Evolutionary conservation across 2,113 vertebrate species (phyloP).

Genomic region (Malurus cyaneus): DNA sequence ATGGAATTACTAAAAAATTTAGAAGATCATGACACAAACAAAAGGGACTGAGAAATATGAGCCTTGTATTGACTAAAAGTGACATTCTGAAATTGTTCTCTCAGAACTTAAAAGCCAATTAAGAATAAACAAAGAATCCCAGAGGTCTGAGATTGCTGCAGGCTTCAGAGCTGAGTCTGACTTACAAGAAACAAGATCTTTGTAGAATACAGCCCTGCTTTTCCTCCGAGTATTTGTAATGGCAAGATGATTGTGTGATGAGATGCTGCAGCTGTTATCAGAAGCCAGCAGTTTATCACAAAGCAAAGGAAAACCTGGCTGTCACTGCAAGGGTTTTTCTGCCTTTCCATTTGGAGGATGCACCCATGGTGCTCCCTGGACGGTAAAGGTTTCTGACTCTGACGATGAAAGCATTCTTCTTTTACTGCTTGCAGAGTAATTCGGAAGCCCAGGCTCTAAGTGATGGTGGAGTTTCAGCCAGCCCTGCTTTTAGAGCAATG

Average conservation of each 20-base stretch:
- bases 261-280: neutral
- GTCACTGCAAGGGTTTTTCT: neutral
- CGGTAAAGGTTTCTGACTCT: neutral
- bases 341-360: neutral
- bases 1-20: neutral
- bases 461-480: neutral
- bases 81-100: conserved; percentile 43
- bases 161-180: conserved; percentile 34
- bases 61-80: neutral
- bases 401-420: neutral
- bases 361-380: neutral
- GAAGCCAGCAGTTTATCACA: conserved; percentile 42
- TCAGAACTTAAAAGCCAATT: conserved; percentile 62
- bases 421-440: neutral
- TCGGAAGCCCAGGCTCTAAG: neutral
- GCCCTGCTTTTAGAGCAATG: neutral
- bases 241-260: neutral
- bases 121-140: conserved; percentile 63
- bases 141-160: conserved; percentile 47
- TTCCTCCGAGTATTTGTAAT: neutral
- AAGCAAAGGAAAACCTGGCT: neutral
- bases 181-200: conserved; percentile 40
- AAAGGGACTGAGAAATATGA: neutral
- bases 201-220: conserved; percentile 5
- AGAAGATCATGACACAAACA: neutral